Evolutionary conservation across 2,113 vertebrate genomes (phyloP), one percentile per base, ranked within the genome.

Genomic region (Lynx canadensis): DNA sequence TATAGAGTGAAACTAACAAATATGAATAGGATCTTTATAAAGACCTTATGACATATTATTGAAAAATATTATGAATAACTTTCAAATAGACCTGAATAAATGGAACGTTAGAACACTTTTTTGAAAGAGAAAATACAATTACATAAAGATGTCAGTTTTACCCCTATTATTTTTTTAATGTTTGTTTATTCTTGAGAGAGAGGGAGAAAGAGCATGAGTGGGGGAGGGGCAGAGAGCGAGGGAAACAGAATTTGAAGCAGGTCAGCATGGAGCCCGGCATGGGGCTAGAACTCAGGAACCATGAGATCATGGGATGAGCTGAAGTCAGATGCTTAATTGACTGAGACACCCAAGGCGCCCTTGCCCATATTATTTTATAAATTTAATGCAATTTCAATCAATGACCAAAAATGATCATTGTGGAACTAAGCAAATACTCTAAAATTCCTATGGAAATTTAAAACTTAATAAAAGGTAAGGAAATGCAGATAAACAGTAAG

Each of bases 361-460:
- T 21, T 52, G 18, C 8, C 2, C 27, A 83, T 50, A 27, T 60
- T 76, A 68, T 69, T 69, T 68, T n/a, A 13, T 63, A 92, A 78
- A 83, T 55, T 89, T 50, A 89, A 52, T 63, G n/a, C 1, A 84
- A 12, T 89, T 84, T 6, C 16, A 89, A 38, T 79, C 7, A 65
- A n/a, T 38, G 52, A 45, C 13, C 5, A 33, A 82, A 73, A 82
- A 71, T 79, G 11, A 89, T n/a, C 23, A 21, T 97, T 73, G 16
- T 52, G 33, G 15, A 74, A 3, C 36, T 90, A 97, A 74, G 12
- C 1, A 86, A 80, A 65, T 89, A 80, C 55, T 60, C 16, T 69
- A 95, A 83, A 97, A 57, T 66, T 60, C 4, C 19, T 76, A 63
- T 23, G 12, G 16, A 90, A 97, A 91, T 78, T 82, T 63, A 87